Evolutionary conservation across 2,113 vertebrate genomes (phyloP), one percentile per base, ranked within the genome.

Genomic region (Burhinus bistriatus): DNA sequence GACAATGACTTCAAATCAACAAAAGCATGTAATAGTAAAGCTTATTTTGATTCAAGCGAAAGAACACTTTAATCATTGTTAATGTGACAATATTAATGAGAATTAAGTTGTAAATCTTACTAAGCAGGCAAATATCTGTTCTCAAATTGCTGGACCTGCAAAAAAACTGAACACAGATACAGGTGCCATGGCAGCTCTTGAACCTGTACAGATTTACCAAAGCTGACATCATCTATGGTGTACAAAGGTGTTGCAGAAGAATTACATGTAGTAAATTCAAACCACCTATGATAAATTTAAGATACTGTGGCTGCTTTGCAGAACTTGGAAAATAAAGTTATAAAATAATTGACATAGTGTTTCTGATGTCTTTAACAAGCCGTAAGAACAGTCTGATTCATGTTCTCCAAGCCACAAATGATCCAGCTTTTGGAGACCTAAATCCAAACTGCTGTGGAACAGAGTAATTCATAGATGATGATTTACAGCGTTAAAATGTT

Each of bases 261-360:
- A 87, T 55, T 44, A 40, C 4, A 65, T 0, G 1, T 3, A 72
- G 15, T 11, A 71, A 52, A 87, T 32, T 32, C 93, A 64, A 94
- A n/a, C 5, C 57, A 47, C 9, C 26, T 23, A 26, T 1, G 3
- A 8, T 16, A 32, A 84, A 64, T 82, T 71, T 58, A 88, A 89
- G 73, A 69, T 40, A 51, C 2, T 2, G 2, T 1, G 6, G 59
- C 27, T 87, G 61, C 30, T 69, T 30, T 72, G 12, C 44, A 57
- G 54, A 93, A 57, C 13, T n/a, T 62, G 20, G 18, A 49, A 93
- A 84, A 87, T 9, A 69, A 8, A 82, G 38, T 44, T 78, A 32
- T 55, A 23, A 75, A 71, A 64, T 27, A 87, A 84, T 0, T 47
- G 32, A 44, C 30, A 40, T 0, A 47, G 52, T 0, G 0, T 84